These are phyloP conservation scores for Tinea pellionella DNA, from an alignment of 2,888 invertebrate genomes.

Conservation along the genomic window DNA sequence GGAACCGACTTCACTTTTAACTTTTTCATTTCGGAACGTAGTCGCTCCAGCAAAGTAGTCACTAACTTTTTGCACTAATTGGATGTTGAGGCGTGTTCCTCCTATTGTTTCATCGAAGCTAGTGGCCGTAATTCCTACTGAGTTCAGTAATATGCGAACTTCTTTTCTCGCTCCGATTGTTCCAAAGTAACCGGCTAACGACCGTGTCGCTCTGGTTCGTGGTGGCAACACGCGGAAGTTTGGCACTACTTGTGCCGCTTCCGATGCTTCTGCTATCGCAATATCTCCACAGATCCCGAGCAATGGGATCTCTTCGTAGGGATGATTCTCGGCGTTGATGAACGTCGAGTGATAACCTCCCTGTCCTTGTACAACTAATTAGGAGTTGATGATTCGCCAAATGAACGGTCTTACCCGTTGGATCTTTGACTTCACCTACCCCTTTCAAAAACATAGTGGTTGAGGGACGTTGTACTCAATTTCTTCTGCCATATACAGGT, in stretches of 20 bases:
- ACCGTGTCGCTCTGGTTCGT: constrained; percentile 14
- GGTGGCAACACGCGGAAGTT: constrained; percentile 22
- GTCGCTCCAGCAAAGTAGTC: constrained; percentile 15
- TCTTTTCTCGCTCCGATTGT: constrained; percentile 10
- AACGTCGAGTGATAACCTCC: constrained; percentile 26
- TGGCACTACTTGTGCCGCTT: constrained; percentile 22
- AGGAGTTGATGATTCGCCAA: constrained; percentile 23
- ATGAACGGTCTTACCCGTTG: constrained; percentile 23
- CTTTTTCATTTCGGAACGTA: constrained; percentile 18
- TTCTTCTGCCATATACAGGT: no score
- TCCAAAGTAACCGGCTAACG: constrained; percentile 13
- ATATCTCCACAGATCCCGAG: no score
- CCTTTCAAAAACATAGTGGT: constrained; percentile 21
- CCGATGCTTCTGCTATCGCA: constrained; percentile 27
- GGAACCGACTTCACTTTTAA: no score
- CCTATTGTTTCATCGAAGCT: neutral
- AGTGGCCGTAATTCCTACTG: neutral
- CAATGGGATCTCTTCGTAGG: constrained; percentile 29
- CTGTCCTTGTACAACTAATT: constrained; percentile 21
- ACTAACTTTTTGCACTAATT: neutral
- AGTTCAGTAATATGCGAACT: neutral
- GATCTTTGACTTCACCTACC: constrained; percentile 20
- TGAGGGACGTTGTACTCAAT: constrained; percentile 26
- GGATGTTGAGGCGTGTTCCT: constrained; percentile 1
- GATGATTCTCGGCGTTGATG: constrained; percentile 24